phyloP scores from a whole-genome alignment of 1,140 invertebrate genomes.

The Drosophila aff. region DNA sequence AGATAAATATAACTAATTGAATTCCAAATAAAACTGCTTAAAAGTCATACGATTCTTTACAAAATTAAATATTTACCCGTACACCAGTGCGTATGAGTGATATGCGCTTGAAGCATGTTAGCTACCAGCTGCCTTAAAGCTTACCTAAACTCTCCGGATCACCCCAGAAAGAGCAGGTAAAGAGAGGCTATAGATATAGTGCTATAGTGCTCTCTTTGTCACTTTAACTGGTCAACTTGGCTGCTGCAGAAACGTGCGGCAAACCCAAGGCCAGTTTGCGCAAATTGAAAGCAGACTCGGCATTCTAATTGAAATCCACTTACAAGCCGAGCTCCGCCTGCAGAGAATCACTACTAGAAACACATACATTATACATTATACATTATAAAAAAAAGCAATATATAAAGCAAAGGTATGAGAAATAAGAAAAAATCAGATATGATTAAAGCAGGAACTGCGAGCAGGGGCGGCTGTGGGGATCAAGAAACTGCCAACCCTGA shows the following conservation, averaged over 20 bases:
- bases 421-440: not conserved
- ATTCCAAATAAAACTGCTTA: not conserved
- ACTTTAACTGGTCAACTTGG: constrained; percentile 1
- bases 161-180: constrained; percentile 5
- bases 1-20: not conserved
- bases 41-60: not conserved
- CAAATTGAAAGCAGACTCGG: constrained; percentile 37
- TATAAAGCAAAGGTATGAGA: constrained; percentile 2
- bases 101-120: not conserved
- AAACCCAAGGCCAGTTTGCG: constrained; percentile 42
- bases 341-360: constrained; percentile 20
- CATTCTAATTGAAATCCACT: constrained; percentile 54
- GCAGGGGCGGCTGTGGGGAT: constrained; percentile 35
- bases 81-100: constrained; percentile 19
- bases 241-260: constrained; percentile 43
- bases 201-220: not conserved
- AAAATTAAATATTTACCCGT: not conserved
- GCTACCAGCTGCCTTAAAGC: not conserved
- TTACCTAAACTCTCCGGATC: not conserved
- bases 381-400: not conserved
- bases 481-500: constrained; percentile 63
- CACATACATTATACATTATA: not conserved
- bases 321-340: constrained; percentile 35
- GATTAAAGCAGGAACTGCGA: constrained; percentile 52
- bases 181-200: not conserved